Evolutionary conservation across 2,113 vertebrate genomes (phyloP), one percentile per base, ranked within the genome.

Genomic region (Vidua chalybeata): DNA sequence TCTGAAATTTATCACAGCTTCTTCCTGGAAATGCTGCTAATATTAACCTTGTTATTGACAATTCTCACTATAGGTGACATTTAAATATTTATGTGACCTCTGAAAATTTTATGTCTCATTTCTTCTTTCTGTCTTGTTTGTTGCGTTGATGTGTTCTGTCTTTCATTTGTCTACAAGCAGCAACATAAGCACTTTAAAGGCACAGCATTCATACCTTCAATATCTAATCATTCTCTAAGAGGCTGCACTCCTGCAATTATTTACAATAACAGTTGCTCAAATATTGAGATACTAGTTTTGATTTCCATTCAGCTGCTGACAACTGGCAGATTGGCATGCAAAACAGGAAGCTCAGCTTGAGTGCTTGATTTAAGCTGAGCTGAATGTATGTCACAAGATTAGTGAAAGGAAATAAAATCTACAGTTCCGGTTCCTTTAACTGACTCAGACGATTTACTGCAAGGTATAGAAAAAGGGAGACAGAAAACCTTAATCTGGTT

Each of bases 321-420:
- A 81, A 79, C 49, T 54, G 56, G 20, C 37, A 77, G 76, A 90
- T 49, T 15, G 39, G 56, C 52, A 89, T 86, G 79, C 45, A 61
- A 72, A 95, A 74, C 30, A 90, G 22, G 48, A 66, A 84, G 56
- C 66, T 87, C 78, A 76, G 55, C 31, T 52, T 46, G 37, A 64
- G 72, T 56, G 13, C 64, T 81, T 87, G 76, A 72, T 75, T 90
- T 94, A 90, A 87, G 26, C 61, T 89, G 41, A 74, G 73, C 35
- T 64, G 63, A 94, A 79, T 93, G 63, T 64, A 63, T 64, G 49
- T 64, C 54, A 64, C 20, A 54, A 72, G 83, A 80, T 66, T 66
- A 89, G 54, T 66, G 46, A 75, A 86, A 83, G 72, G 79, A 93
- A 91, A 88, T 88, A 84, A 93, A 83, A 86, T 64, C 64, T 81